Base-by-base conservation (phyloP, 2,888 invertebrate genomes). In the Megastigmus dorsalis region DNA sequence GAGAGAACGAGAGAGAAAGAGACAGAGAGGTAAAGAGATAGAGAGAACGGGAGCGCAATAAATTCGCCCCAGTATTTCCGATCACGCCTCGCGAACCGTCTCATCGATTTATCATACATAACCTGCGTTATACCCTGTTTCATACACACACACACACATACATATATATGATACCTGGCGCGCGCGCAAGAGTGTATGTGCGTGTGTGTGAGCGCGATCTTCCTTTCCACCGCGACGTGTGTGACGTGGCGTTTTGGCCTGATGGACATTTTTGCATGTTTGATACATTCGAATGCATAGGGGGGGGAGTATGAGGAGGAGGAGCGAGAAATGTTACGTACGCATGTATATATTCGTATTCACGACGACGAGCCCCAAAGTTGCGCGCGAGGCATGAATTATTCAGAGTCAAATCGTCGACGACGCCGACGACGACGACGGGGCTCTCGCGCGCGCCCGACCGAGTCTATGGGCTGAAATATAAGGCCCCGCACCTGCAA, bases 341-440 rank as follows among this genome's bases (percentile, higher is more conserved):
- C n/a, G 18, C 54, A 33, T n/a, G 38, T 23, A 38, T n/a, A n/a
- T 60, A 59, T 74, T 63, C 33, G 63, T 59, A 69, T 69, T 65
- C 74, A 60, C 50, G 63, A 13, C 67, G 45, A 67, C 45, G 36
- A n/a, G 26, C 18, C 45, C 36, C 48, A 69, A 69, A 71, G 75
- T 66, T 30, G 48, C 15, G 30, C 48, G 7, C 26, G 60, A 38
- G n/a, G 6, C 55, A 75, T 75, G 75, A 75, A 75, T 75, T 71
- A 75, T 75, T 70, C 70, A 75, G 26, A 68, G 54, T 66, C 75
- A 48, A 70, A 67, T 68, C 63, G 74, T 30, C 66, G 33, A 23
- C 41, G 36, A n/a, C n/a, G n/a, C n/a, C n/a, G n/a, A n/a, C n/a
- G n/a, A n/a, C n/a, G n/a, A n/a, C n/a, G n/a, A n/a, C 20, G 45